phyloP scores from a whole-genome alignment of 2,113 vertebrate species.

The Malaclemys terrapin region DNA sequence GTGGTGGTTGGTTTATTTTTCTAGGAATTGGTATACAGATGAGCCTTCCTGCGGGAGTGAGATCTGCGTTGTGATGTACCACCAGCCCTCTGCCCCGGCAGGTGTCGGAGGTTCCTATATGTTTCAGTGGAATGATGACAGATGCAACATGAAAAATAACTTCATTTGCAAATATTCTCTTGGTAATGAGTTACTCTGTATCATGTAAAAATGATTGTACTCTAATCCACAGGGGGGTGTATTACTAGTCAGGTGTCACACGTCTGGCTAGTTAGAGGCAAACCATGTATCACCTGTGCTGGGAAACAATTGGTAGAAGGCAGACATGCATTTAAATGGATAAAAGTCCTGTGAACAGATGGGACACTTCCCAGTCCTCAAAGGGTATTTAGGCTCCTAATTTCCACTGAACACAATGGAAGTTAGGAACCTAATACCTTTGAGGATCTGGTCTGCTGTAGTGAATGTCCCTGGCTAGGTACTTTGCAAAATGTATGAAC shows the following conservation, averaged over 20 bases:
- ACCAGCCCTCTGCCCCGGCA: constrained; percentile 84
- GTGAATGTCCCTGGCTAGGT: neutral
- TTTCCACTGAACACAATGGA: neutral
- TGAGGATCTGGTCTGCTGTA: neutral
- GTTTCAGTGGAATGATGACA: constrained; percentile 94
- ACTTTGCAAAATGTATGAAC: neutral
- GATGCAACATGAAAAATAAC: constrained; percentile 94
- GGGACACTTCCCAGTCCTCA: neutral
- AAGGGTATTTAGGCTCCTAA: neutral
- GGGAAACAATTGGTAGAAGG: neutral
- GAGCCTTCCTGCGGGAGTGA: constrained; percentile 94
- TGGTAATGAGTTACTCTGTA: constrained; percentile 75
- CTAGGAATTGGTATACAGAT: constrained; percentile 94
- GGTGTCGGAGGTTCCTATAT: constrained; percentile 85
- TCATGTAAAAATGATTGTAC: neutral
- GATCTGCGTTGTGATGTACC: constrained; percentile 92
- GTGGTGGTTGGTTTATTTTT: neutral
- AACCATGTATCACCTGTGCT: neutral
- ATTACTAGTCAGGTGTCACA: neutral
- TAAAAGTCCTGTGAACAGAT: neutral
- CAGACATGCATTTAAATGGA: fast-evolving
- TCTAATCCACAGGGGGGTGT: fast-evolving
- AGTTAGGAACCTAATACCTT: neutral
- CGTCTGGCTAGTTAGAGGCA: fast-evolving
- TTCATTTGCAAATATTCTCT: constrained; percentile 96